Evolutionary conservation across 2,113 vertebrate genomes (phyloP), one percentile per base, ranked within the genome.

Genomic region (Donacobius atricapilla): DNA sequence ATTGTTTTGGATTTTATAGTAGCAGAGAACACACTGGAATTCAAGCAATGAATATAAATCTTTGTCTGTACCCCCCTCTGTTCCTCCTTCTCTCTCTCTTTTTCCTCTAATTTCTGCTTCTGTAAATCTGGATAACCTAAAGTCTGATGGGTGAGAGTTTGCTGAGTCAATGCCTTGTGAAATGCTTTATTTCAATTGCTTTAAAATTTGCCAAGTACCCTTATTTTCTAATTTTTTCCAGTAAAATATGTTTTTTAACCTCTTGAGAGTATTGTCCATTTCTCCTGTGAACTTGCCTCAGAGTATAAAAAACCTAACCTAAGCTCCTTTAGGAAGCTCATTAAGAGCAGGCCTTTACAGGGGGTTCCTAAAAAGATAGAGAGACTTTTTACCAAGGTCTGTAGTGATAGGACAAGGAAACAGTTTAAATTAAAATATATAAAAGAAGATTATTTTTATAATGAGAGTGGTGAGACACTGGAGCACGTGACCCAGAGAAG

Each of bases 281-380:
- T 68, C 27, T 60, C 15, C 17, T 0, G 0, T 13, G 22, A 12
- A 27, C 11, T 68, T 51, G 4, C 4, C 11, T 37, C 37, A 51
- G 9, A 33, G 18, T 51, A 69, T 19, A 7, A 33, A 44, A 25
- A 40, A 13, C 12, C 25, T 6, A 33, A 11, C 15, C 17, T 69
- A 37, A 51, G 22, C 9, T 33, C 21, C 5, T 58, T 58, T 27
- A 33, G 51, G 37, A 27, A 37, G 9, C 18, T 44, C 18, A 60
- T 19, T 35, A 31, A 22, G 27, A 77, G 17, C 6, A 76, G 17
- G 6, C 7, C 6, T 76, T 76, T 51, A 50, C 9, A 58, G 16
- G 17, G 7, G 6, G 1, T 21, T 85, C 39, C 25, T 17, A 42
- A 53, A 45, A 53, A 60, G n/a, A n/a, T 30, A 28, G 28, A 73